Percentiles rank a stretch among this genome's conserved stretches.
Evolutionary conservation across 2,888 invertebrate genomes (phyloP).

Genomic region (Synanthedon myopaeformis): DNA sequence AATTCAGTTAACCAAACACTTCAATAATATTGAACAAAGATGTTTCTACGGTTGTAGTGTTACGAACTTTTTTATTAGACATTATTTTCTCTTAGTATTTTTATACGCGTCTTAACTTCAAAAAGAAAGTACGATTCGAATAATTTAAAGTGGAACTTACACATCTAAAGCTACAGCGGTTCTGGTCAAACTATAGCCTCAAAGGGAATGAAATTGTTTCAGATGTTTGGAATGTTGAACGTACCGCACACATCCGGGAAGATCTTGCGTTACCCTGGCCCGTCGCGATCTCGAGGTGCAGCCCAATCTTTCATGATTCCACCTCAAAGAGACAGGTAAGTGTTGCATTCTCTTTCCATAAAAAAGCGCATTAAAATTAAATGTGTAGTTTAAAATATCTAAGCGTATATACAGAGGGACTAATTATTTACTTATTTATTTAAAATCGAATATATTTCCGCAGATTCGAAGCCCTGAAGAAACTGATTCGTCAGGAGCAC

Average conservation of each 20-base stretch:
- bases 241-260: conserved; percentile 54
- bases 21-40: too few species aligned
- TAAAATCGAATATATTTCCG: conserved; percentile 10
- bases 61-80: too few species aligned
- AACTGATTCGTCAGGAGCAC: conserved; percentile 81
- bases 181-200: too few species aligned
- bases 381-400: too few species aligned
- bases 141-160: too few species aligned
- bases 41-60: too few species aligned
- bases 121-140: too few species aligned
- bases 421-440: background rate
- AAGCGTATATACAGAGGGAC: background rate
- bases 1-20: too few species aligned
- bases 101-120: too few species aligned
- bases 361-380: background rate
- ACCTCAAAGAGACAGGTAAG: conserved; percentile 54
- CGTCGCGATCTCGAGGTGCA: conserved; percentile 39
- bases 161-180: too few species aligned
- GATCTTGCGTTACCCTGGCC: conserved; percentile 56
- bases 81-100: too few species aligned
- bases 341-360: background rate
- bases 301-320: conserved; percentile 50
- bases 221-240: conserved; percentile 62
- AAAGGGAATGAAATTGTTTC: conserved; percentile 10
- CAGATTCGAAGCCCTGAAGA: conserved; percentile 83